A percentile compares a stretch with the other conserved stretches of the same genome.
These are phyloP conservation scores for Hylyphantes graminicola DNA, from an alignment of 1,140 invertebrate species.

Conservation along the genomic window DNA sequence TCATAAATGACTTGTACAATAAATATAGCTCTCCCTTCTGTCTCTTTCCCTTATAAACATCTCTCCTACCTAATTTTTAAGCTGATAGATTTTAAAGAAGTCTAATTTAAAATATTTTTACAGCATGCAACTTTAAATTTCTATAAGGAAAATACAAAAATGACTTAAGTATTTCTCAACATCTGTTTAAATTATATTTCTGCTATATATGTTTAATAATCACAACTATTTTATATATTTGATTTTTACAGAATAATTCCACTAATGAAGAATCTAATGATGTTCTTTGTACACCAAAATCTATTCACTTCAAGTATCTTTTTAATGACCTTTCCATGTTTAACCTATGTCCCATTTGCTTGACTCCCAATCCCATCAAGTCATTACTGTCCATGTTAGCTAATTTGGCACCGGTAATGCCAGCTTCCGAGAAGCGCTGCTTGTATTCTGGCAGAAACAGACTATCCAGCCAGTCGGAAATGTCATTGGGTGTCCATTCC, in stretches of 20 bases:
- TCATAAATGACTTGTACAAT: conserved; percentile 53
- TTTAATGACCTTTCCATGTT: conserved; percentile 67
- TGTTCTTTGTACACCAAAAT: conserved; percentile 27
- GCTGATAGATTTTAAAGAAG: conserved; percentile 43
- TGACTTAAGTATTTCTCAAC: conserved; percentile 39
- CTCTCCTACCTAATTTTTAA: conserved; percentile 45
- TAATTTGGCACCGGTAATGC: conserved; percentile 70
- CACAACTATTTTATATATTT: conserved; percentile 56
- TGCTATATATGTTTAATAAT: conserved; percentile 19
- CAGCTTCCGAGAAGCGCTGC: conserved; percentile 69
- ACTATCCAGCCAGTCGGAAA: conserved; percentile 71
- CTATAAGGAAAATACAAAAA: conserved; percentile 50
- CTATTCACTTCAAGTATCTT: conserved; percentile 59
- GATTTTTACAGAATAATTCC: conserved; percentile 52
- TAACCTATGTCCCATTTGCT: conserved; percentile 72
- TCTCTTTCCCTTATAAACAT: conserved; percentile 22
- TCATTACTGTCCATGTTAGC: conserved; percentile 70
- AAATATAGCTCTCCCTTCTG: conserved; percentile 34
- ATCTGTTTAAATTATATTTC: not conserved
- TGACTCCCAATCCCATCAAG: conserved; percentile 71
- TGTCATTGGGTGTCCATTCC: conserved; percentile 70
- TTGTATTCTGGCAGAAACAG: conserved; percentile 72
- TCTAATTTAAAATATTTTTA: conserved; percentile 52
- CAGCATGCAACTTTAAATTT: conserved; percentile 51
- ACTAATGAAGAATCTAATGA: conserved; percentile 37